Evolutionary conservation across 2,888 invertebrate species (phyloP), one percentile per base, ranked within the genome.

Genomic region (Endotricha flammealis): DNA sequence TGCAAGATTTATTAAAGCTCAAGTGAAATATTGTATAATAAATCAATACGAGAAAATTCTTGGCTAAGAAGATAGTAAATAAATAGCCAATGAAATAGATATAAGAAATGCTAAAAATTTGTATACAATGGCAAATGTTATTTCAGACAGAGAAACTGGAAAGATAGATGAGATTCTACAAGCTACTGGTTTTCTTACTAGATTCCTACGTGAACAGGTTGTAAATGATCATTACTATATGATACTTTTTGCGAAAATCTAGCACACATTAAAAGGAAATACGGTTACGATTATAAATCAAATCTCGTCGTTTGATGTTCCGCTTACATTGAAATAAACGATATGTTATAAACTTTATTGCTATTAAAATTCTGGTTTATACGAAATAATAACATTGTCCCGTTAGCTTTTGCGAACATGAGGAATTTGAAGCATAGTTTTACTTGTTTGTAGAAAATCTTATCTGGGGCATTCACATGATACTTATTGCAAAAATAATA

Each of bases 1-100:
- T 25, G 25, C n/a, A 16, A 23, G 31, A 33, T 57, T 48, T 49
- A 51, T 42, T 46, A 23, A 35, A 38, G n/a, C n/a, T n/a, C n/a
- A n/a, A n/a, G n/a, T n/a, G n/a, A n/a, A n/a, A n/a, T n/a, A n/a
- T n/a, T n/a, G n/a, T n/a, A n/a, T n/a, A n/a, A n/a, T n/a, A n/a
- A n/a, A n/a, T n/a, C n/a, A n/a, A n/a, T n/a, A n/a, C n/a, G n/a
- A n/a, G n/a, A 2, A 28, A 28, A 2, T 28, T 4, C 27, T 5
- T 28, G 8, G 6, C 12, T 24, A 11, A 6, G 24, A 24, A 24
- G 4, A 4, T 24, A 4, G 9, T 24, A n/a, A n/a, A n/a, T n/a
- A n/a, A n/a, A n/a, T n/a, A n/a, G n/a, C n/a, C n/a, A n/a, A n/a
- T n/a, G n/a, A n/a, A n/a, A n/a, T n/a, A n/a, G 24, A 24, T 24